Evolutionary conservation across 2,113 vertebrate genomes (phyloP).

Genomic region (Ciconia stormi): DNA sequence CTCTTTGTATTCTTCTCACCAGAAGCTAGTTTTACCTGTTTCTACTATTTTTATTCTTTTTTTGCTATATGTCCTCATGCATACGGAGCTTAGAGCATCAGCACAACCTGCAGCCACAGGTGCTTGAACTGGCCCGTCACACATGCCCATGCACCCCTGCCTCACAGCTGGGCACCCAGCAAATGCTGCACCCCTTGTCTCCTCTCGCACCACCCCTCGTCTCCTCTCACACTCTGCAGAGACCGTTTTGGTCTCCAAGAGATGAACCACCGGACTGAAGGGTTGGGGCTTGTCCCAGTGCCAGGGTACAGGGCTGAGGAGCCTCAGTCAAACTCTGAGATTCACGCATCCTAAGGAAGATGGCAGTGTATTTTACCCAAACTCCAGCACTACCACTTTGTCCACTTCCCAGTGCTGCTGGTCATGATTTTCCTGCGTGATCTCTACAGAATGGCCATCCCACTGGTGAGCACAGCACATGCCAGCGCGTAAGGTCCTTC

Average conservation of each 20-base stretch:
- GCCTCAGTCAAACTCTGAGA: background rate
- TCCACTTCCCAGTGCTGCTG: background rate
- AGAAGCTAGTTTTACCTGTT: background rate
- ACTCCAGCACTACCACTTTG: background rate
- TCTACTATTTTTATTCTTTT: background rate
- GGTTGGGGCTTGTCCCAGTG: background rate
- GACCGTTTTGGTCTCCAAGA: background rate
- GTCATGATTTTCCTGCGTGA: fast-evolving
- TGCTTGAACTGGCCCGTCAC: background rate
- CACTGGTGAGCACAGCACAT: background rate
- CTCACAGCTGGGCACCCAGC: background rate
- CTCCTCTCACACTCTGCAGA: background rate
- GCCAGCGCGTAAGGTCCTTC: background rate
- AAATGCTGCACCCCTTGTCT: background rate
- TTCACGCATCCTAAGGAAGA: background rate
- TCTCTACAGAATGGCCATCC: background rate
- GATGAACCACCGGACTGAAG: background rate
- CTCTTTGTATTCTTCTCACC: background rate
- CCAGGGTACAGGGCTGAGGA: background rate
- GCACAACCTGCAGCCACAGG: background rate
- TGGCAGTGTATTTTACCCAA: background rate
- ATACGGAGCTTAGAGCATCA: fast-evolving
- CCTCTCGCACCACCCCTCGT: background rate
- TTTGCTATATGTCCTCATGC: background rate
- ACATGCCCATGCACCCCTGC: background rate